These are phyloP conservation scores for Clitarchus hookeri DNA, from an alignment of 2,888 invertebrate genomes.

Conservation along the genomic window DNA sequence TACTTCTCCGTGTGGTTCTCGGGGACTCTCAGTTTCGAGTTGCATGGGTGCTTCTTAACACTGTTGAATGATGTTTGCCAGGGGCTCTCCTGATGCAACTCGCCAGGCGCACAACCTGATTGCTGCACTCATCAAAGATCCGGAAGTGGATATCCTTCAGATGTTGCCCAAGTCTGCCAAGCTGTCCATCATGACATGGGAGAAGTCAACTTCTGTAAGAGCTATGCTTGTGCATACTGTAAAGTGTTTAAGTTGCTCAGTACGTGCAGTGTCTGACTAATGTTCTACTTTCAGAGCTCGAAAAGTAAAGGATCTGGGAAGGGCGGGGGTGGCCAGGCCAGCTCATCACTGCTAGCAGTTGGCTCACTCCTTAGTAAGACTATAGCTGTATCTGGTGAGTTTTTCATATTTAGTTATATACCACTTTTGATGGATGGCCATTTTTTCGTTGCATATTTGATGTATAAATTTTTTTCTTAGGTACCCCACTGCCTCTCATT, in stretches of 20 bases:
- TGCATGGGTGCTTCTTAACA: too few species aligned
- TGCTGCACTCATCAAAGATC: slow-evolving; percentile 90
- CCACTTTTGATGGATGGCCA: not conserved
- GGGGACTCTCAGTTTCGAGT: too few species aligned
- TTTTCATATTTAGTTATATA: not conserved
- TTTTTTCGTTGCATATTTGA: not conserved
- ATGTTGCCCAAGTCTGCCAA: slow-evolving; percentile 73
- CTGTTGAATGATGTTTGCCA: slow-evolving; percentile 50
- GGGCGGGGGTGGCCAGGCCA: not conserved
- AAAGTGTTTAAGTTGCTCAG: not conserved
- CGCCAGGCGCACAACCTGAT: slow-evolving; percentile 92
- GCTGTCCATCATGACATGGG: slow-evolving; percentile 61
- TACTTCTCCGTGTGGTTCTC: too few species aligned
- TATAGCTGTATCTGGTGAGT: not conserved
- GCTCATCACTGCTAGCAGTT: not conserved
- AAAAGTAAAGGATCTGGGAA: not conserved
- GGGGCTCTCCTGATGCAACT: slow-evolving; percentile 88
- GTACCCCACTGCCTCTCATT: slow-evolving; percentile 47
- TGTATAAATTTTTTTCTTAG: slow-evolving; percentile 15
- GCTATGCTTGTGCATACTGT: not conserved
- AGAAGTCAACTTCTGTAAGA: slow-evolving; percentile 59
- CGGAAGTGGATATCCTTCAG: slow-evolving; percentile 86
- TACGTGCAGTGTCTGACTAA: not conserved
- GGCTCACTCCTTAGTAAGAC: not conserved
- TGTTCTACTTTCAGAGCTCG: not conserved